Conservation (phyloP, 2,113 vertebrate genomes). For the Corydoras sp. region DNA sequence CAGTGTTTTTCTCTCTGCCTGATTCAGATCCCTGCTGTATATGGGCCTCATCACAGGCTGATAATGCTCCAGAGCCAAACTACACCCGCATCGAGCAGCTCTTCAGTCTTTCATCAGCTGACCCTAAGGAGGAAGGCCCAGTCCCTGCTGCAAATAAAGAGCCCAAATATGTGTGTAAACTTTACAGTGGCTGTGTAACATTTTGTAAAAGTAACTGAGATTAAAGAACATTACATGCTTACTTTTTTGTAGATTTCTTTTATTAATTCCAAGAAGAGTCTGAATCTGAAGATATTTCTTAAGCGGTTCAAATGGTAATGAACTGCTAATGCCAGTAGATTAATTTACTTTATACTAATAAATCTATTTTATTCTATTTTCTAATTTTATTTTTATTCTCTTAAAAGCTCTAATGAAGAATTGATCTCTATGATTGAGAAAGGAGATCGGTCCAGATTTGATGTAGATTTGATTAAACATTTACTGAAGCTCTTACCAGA, state of each 20-base stretch:
- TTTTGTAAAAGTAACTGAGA: too few species aligned
- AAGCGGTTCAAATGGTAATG: slow-evolving; percentile 92
- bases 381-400: not conserved
- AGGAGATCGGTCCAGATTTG: slow-evolving; percentile 81
- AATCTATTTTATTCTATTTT: not conserved
- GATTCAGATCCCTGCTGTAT: slow-evolving; percentile 79
- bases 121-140: slow-evolving; percentile 74
- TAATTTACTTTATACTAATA: not conserved
- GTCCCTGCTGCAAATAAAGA: slow-evolving; percentile 74
- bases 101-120: slow-evolving; percentile 82
- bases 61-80: slow-evolving; percentile 69
- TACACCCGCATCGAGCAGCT: slow-evolving; percentile 90
- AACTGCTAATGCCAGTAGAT: too few species aligned
- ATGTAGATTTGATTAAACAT: slow-evolving; percentile 88
- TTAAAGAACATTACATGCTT: not conserved
- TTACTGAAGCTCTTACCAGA: slow-evolving; percentile 91
- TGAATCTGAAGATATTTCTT: slow-evolving; percentile 97
- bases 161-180: slow-evolving; percentile 77
- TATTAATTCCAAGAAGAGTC: slow-evolving; percentile 91
- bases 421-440: slow-evolving; percentile 78
- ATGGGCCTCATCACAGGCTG: slow-evolving; percentile 76
- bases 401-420: slow-evolving; percentile 78
- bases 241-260: slow-evolving; percentile 79
- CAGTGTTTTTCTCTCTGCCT: slow-evolving; percentile 7
- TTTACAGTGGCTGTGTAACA: too few species aligned